Base-by-base conservation (phyloP, 2,113 vertebrate genomes). In the Eidolon helvum region DNA sequence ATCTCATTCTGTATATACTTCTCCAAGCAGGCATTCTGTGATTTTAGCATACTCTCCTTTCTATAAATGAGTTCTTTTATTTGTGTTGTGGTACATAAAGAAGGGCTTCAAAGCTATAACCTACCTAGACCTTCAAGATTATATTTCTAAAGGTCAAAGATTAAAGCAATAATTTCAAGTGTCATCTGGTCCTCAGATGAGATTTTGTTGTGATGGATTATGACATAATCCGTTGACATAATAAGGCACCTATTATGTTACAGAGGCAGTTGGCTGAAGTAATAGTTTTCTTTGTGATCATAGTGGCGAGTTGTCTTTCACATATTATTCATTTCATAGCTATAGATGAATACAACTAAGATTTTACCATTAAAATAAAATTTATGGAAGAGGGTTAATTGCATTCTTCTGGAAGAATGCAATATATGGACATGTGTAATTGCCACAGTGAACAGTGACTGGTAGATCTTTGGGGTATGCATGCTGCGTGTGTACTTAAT, bases 101-200 rank as follows among this genome's bases (percentile, higher is more conserved):
- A 93, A 71, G 57, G 86, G 45, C 59, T 88, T 92, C 61, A 86
- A 66, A 93, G 71, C 53, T 94, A 68, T 80, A 48, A 63, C 63
- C 74, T 93, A 82, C 87, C 86, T 87, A 57, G 43, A 21, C 11
- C 65, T 95, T 96, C 66, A 95, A 38, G 22, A 48, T 87, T 59
- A 15, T 84, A 77, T 94, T 94, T 94, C 95, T 90, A 92, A 96
- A 95, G 84, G 84, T 95, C 83, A 96, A 74, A 94, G 87, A 94
- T 66, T 63, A 86, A 68, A 40, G 79, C 65, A 95, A 38, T 71
- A 75, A 84, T 94, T 95, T 90, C 82, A 97, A 66, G 57, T 90
- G 79, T 96, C 80, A 68, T n/a, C 68, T 94, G 85, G 26, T 87
- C 50, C 57, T 91, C 87, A 91, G 35, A 71, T 92, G 18, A 77